A percentile compares a stretch with the other conserved stretches of the same genome.
Evolutionary conservation across 2,797 vertebrate species (phyloP).

Genomic region (Perodicticus potto): DNA sequence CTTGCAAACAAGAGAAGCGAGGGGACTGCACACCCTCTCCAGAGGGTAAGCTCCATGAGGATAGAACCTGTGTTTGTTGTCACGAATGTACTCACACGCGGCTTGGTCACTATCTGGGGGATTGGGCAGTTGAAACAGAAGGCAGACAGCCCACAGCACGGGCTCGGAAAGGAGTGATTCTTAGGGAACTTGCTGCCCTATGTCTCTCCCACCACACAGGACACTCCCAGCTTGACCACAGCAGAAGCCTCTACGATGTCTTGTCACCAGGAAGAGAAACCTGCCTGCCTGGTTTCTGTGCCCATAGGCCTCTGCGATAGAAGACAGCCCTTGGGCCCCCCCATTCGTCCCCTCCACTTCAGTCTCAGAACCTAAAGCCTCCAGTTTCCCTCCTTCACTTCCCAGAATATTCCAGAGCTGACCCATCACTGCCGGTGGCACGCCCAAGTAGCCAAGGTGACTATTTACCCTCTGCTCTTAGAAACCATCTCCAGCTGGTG

Average conservation of each 20-base stretch:
- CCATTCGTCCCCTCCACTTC: background rate
- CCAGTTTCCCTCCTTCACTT: slow-evolving; percentile 53
- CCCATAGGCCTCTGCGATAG: background rate
- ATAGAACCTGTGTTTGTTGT: background rate
- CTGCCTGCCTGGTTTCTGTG: background rate
- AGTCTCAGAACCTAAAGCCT: slow-evolving; percentile 24
- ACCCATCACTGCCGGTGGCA: slow-evolving; percentile 62
- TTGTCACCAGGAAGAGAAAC: background rate
- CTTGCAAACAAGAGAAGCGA: background rate
- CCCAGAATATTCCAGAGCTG: slow-evolving; percentile 71
- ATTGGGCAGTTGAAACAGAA: background rate
- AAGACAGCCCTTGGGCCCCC: background rate
- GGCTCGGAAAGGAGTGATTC: background rate
- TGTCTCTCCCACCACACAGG: background rate
- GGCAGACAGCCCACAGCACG: background rate
- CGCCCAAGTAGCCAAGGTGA: slow-evolving; percentile 68
- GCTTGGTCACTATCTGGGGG: fast-evolving
- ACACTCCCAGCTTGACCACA: background rate
- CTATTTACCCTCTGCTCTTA: slow-evolving; percentile 80
- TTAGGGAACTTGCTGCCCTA: background rate
- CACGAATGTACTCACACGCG: fast-evolving
- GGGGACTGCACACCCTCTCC: background rate
- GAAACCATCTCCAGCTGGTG: slow-evolving; percentile 71
- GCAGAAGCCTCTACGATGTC: background rate
- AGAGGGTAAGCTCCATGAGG: background rate